Evolutionary conservation across 2,797 vertebrate genomes (phyloP), one percentile per base, ranked within the genome.

Genomic region (Leucoraja ocellata): DNA sequence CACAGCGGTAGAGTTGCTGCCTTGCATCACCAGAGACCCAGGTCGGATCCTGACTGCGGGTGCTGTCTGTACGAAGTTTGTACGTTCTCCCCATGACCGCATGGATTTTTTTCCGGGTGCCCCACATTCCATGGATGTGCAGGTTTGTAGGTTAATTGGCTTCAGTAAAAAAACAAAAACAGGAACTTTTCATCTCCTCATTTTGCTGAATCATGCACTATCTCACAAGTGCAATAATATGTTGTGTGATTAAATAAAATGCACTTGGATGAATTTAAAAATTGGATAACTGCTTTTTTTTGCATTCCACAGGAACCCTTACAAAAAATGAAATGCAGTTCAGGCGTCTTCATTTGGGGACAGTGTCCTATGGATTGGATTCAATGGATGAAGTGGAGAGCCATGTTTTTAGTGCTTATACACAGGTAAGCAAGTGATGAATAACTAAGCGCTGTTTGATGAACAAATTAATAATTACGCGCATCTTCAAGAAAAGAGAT

Each of bases 291-390:
- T 65, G 28, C 63, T 14, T 68, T 36, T 68, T 36, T 21, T 63
- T 54, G 58, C 28, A 8, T 90, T 32, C 71, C 93, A 28, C 96
- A 99, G 99, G 99, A 74, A 99, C 99, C 58, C 98, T 99, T 0
- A 99, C 99, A 0, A 98, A 99, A 95, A 99, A 99, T 0, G 99
- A 99, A 96, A 99, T 99, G 99, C 98, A 99, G 94, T 99, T 99
- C 96, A 97, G 99, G 83, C 96, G 99, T 0, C 98, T 99, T 28
- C 99, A 99, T 90, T 97, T 99, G 81, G 99, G 99, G 8, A 99
- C 99, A 0, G 99, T 99, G 93, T 98, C 99, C 0, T 99, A 99
- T 0, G 99, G 99, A 36, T 97, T 99, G 94, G 99, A 99, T 96
- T 99, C 99, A 0, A 99, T 99, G 98, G 99, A 99, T 23, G 99